Evolutionary conservation across 2,888 invertebrate genomes (phyloP), one percentile per base, ranked within the genome.

Genomic region (Uloborus plumipes): DNA sequence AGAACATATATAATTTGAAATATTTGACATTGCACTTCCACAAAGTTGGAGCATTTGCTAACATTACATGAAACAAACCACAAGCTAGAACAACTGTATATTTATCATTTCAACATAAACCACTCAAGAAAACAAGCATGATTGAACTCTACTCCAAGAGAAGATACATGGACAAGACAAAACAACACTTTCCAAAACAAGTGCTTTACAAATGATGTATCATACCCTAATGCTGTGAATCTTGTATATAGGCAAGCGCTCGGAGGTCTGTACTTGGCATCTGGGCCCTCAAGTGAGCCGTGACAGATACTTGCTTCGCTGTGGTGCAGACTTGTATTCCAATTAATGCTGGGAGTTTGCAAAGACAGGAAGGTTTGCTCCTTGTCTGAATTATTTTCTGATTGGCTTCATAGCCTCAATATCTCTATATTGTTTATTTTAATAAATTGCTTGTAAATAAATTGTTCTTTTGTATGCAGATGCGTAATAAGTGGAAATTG

Each of bases 291-390:
- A 73, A 76, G 76, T 51, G 69, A 73, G 59, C 72, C 69, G 64
- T 65, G 69, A 71, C 55, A 62, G 65, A 64, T 59, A 65, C 71
- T 70, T 49, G 59, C 66, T 62, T 61, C 76, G 47, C 59, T 51
- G 64, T 64, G 67, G 55, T 72, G 66, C 79, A 78, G 62, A 51
- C 65, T 71, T 55, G 53, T 73, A 70, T 65, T 62, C 80, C 59
- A 22, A 74, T 51, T 81, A 74, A 70, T 82, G 71, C 81, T 71
- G 81, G 81, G 71, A 75, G 55, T 59, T 81, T 59, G 66, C 49
- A 80, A 80, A 73, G 79, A 73, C 73, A 74, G 81, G 75, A 76
- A 82, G 81, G 81, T 82, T 82, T 76, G 81, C 53, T 76, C 66
- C 75, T 82, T 82, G 81, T 82, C 81, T 82, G 81, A 70, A 70